phyloP scores from a whole-genome alignment of 2,888 invertebrate species.

The Tholera decimalis region DNA sequence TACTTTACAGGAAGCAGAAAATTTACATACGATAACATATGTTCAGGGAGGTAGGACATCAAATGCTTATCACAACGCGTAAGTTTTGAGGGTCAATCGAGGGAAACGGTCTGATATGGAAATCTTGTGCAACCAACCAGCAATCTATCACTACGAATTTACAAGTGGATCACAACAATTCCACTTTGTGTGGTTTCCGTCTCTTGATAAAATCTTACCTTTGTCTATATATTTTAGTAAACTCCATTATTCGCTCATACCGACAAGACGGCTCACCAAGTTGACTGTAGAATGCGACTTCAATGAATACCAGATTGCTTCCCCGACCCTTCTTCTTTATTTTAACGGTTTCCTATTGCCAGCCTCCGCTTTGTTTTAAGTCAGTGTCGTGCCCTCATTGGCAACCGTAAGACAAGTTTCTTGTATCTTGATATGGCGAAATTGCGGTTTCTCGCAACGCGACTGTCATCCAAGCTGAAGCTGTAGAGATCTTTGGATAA shows the following conservation, averaged over 20 bases:
- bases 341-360: constrained; percentile 61
- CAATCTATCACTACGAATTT: constrained; percentile 40
- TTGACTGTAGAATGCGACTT: constrained; percentile 56
- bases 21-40: constrained; percentile 15
- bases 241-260: constrained; percentile 36
- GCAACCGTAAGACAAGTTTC: constrained; percentile 55
- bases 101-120: constrained; percentile 28
- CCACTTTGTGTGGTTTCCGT: constrained; percentile 11
- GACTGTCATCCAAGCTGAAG: constrained; percentile 24
- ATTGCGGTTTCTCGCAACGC: constrained; percentile 37
- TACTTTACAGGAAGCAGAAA: constrained; percentile 11
- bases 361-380: constrained; percentile 58
- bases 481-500: constrained; percentile 26
- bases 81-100: constrained; percentile 51
- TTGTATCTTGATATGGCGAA: constrained; percentile 57
- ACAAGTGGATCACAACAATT: constrained; percentile 7
- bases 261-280: constrained; percentile 48
- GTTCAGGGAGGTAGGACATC: constrained; percentile 17
- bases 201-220: constrained; percentile 2
- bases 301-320: constrained; percentile 61
- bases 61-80: constrained; percentile 46
- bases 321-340: constrained; percentile 60
- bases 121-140: constrained; percentile 40
- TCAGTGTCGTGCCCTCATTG: constrained; percentile 59
- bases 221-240: constrained; percentile 19